Evolutionary conservation across 2,888 invertebrate genomes (phyloP).

Genomic region (Cephus nigrinus): DNA sequence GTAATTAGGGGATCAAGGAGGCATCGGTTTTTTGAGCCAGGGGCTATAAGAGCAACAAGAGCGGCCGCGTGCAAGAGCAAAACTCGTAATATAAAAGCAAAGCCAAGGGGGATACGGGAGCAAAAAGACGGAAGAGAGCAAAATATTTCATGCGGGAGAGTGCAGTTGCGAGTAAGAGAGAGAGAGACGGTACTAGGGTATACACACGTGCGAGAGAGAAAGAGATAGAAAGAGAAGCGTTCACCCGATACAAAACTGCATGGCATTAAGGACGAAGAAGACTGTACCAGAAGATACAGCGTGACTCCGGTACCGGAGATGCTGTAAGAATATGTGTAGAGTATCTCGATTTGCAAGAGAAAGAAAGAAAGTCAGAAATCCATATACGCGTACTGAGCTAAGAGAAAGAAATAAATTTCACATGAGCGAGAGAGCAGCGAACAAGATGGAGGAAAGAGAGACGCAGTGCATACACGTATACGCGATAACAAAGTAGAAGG

Average conservation of each 20-base stretch:
- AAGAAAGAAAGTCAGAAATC: slow-evolving; percentile 16
- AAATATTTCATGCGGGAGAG: slow-evolving; percentile 48
- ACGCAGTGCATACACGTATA: not conserved
- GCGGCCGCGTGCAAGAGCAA: slow-evolving; percentile 29
- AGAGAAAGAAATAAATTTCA: slow-evolving; percentile 6
- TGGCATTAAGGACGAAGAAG: slow-evolving; percentile 10
- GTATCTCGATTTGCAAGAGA: slow-evolving; percentile 14
- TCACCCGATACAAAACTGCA: slow-evolving; percentile 18
- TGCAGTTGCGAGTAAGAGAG: slow-evolving; percentile 19
- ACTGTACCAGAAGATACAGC: not conserved
- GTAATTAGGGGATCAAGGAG: slow-evolving; percentile 63
- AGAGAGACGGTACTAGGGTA: slow-evolving; percentile 17
- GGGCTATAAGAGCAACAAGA: slow-evolving; percentile 32
- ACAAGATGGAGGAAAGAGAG: slow-evolving; percentile 29
- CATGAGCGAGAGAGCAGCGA: slow-evolving; percentile 15
- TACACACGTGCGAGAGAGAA: not conserved
- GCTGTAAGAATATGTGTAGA: not conserved
- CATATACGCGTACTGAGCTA: not conserved
- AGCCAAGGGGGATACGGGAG: slow-evolving; percentile 32
- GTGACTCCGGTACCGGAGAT: not conserved
- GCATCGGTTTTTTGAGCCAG: slow-evolving; percentile 61
- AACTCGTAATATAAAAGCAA: slow-evolving; percentile 40
- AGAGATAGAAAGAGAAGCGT: slow-evolving; percentile 5
- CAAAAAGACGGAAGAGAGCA: slow-evolving; percentile 37
- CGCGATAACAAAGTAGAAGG: slow-evolving; percentile 11